phyloP scores from a whole-genome alignment of 2,888 invertebrate species.

The Colletes collaris region DNA sequence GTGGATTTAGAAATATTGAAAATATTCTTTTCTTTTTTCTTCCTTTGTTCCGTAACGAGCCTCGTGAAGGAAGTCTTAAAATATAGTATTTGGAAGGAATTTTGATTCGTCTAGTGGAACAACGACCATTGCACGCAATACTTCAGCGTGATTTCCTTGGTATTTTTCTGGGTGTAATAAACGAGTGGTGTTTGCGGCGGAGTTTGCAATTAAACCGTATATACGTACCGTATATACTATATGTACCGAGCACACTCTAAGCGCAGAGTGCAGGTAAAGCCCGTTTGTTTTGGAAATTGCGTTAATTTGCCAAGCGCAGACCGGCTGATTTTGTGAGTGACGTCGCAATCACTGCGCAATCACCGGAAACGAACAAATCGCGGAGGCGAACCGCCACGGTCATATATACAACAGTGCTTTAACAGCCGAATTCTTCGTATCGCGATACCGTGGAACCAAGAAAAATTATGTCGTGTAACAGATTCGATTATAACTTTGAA shows the following conservation, averaged over 20 bases:
- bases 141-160: slow-evolving; percentile 61
- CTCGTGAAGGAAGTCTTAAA: background rate
- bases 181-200: slow-evolving; percentile 72
- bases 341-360: slow-evolving; percentile 80
- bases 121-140: slow-evolving; percentile 24
- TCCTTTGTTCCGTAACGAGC: no score
- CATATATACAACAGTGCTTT: slow-evolving; percentile 32
- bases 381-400: slow-evolving; percentile 59
- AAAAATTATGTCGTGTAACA: background rate
- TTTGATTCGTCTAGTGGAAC: slow-evolving; percentile 32
- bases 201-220: slow-evolving; percentile 72
- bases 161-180: slow-evolving; percentile 70
- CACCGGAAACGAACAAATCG: slow-evolving; percentile 75
- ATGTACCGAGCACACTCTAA: slow-evolving; percentile 52
- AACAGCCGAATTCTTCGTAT: slow-evolving; percentile 54
- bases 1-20: no score
- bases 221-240: slow-evolving; percentile 46
- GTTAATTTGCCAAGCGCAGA: slow-evolving; percentile 80
- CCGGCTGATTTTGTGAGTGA: slow-evolving; percentile 80
- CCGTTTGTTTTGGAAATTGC: slow-evolving; percentile 80
- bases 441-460: slow-evolving; percentile 14
- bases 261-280: slow-evolving; percentile 68
- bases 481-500: background rate
- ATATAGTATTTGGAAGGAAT: slow-evolving; percentile 19
- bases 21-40: no score